Base-by-base conservation (phyloP, 2,797 vertebrate species). In the Cryptoprocta ferox region DNA sequence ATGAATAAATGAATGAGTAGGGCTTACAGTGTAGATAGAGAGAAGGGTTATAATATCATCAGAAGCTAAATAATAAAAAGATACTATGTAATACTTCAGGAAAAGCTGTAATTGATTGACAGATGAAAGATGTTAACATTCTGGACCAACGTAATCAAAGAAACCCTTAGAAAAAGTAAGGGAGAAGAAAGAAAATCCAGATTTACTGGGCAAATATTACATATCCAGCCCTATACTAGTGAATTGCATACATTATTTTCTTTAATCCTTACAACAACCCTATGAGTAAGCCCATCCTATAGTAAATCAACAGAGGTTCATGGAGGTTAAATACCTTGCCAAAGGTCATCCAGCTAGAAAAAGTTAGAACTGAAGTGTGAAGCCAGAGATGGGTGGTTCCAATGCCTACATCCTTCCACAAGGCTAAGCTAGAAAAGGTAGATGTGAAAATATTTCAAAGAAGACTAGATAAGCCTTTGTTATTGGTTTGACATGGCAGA, bases 61-160 rank as follows among this genome's bases (percentile, higher is more conserved):
- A 88, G n/a, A 95, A 65, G 24, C n/a, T 91, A 94, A 95, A 94
- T 83, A 82, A 79, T 84, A 83, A 97, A 95, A 83, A 97, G 95
- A 90, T 88, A 13, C 2, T 68, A 35, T 85, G 42, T 56, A 94
- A 91, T 87, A 95, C 12, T 86, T 90, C 11, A 85, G 24, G 76
- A 79, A 26, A 96, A 59, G 75, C 15, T 59, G 26, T 70, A 83
- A 86, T 87, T 96, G 45, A 91, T 66, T 95, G n/a, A 10, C 71
- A 85, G 16, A 73, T 89, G 21, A 86, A 86, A 78, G 39, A 24
- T 56, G n/a, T 53, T 87, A 50, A 75, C 16, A 82, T 93, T 70
- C 48, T 88, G 26, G 42, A 68, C 35, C 70, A 86, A 96, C 32
- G 3, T 30, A 95, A 65, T 91, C 63, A 94, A n/a, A 89, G 35